A percentile compares a stretch with the other conserved stretches of the same genome.
phyloP scores from a whole-genome alignment of 2,797 vertebrate genomes.

The Mycteria americana region DNA sequence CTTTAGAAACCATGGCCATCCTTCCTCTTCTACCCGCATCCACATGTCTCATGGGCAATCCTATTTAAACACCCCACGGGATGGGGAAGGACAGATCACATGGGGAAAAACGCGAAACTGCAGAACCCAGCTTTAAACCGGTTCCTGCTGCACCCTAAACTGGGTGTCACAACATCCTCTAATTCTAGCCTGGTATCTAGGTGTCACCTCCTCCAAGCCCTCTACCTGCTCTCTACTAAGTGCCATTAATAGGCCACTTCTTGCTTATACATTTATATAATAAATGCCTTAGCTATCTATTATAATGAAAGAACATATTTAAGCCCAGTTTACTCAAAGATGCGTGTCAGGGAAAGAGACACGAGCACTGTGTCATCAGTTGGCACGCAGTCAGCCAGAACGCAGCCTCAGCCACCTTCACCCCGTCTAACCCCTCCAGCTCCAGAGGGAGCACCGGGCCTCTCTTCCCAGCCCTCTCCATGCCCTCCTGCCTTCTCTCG shows the following conservation, averaged over 20 bases:
- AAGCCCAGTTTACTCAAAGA: neutral
- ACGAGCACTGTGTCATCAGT: neutral
- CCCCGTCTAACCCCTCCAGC: neutral
- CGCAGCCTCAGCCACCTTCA: neutral
- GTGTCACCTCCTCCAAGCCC: neutral
- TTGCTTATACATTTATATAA: neutral
- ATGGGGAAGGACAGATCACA: neutral
- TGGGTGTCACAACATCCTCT: neutral
- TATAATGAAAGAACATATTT: neutral
- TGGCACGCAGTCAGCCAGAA: neutral
- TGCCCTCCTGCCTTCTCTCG: neutral
- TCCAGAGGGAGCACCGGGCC: rapidly evolving
- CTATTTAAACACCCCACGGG: neutral
- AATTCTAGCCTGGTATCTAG: neutral
- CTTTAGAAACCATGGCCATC: neutral
- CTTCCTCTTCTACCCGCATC: neutral
- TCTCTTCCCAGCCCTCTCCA: neutral
- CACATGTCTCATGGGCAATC: rapidly evolving
- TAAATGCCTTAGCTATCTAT: neutral
- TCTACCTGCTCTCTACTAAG: neutral
- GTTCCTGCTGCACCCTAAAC: neutral
- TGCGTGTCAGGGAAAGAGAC: neutral
- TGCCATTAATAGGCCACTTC: neutral
- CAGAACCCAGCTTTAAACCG: neutral
- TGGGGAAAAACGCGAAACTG: neutral